A percentile compares a stretch with the other conserved stretches of the same genome.
Evolutionary conservation across 2,113 vertebrate species (phyloP).

Genomic region (Podocnemis expansa): DNA sequence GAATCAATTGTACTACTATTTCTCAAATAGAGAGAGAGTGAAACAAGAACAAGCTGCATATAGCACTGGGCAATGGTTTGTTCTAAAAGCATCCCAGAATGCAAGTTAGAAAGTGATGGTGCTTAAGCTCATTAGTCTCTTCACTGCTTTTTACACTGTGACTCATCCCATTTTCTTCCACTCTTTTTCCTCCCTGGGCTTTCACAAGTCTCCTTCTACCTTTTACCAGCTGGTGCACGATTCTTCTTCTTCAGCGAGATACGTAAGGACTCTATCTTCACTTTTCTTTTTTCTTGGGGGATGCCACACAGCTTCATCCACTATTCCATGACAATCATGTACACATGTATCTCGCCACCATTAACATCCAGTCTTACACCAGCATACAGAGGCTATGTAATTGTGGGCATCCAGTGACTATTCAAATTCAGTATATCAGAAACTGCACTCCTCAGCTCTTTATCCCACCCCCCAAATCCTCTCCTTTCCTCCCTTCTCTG

Average conservation of each 20-base stretch:
- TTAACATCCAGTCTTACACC: neutral
- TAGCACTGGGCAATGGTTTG: no score
- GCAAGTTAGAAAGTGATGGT: no score
- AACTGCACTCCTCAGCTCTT: neutral
- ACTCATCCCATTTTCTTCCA: no score
- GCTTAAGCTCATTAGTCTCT: no score
- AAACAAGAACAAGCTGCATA: no score
- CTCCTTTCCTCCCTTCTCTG: accelerated
- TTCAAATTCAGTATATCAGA: neutral
- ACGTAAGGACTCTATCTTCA: neutral
- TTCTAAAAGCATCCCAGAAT: no score
- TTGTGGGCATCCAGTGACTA: neutral
- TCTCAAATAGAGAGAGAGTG: no score
- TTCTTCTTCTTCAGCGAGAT: neutral
- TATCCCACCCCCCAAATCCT: neutral
- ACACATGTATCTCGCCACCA: neutral
- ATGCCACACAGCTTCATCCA: neutral
- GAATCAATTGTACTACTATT: no score
- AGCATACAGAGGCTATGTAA: neutral
- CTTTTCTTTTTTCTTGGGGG: neutral
- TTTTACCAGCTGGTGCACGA: neutral
- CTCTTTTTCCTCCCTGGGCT: no score
- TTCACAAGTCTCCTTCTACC: no score
- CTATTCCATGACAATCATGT: neutral
- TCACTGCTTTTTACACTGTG: no score